Base-by-base conservation (phyloP, 2,113 vertebrate genomes). In the Hemibagrus wyckioides region DNA sequence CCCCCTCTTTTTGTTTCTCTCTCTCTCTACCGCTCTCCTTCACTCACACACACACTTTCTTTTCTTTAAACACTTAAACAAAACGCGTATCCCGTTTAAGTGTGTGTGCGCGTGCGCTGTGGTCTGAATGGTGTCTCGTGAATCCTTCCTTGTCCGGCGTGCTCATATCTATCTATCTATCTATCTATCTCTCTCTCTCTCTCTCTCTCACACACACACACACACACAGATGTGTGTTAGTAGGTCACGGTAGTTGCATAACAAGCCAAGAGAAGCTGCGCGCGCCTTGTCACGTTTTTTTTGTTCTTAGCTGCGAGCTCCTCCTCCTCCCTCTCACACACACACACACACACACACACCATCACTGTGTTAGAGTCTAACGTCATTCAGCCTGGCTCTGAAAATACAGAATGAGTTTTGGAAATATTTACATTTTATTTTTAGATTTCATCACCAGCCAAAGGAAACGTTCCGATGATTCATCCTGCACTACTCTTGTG, bases 111-210 rank as follows among this genome's bases (percentile, higher is more conserved):
- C 19, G 33, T 8, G 33, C 36, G 36, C 36, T 3, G 19, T 71
- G 8, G n/a, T 67, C 25, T 63, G 28, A 14, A 63, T n/a, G 61
- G 14, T 33, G 6, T 67, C 14, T 67, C 65, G n/a, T 33, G n/a
- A 67, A 67, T 67, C 65, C 63, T n/a, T 79, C 59, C 30, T 7
- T 30, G 93, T 94, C 94, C 88, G 94, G 95, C 95, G 95, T 95
- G 94, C 94, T 95, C 93, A 79, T 93, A 92, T 92, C 92, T 44
- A 3, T 44, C 41, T 44, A 3, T 44, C 41, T 44, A 3, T 48
- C 44, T 3, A 5, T 48, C 44, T 48, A 5, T 48, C 44, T 48
- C 44, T 48, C 44, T 3, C 44, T 48, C 44, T 3, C 44, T 48
- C 44, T 48, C 44, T 48, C 44, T 48, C 44, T 3, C 44, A 2